Base-by-base conservation (phyloP, 2,797 vertebrate genomes). In the Psittacula derbiana region DNA sequence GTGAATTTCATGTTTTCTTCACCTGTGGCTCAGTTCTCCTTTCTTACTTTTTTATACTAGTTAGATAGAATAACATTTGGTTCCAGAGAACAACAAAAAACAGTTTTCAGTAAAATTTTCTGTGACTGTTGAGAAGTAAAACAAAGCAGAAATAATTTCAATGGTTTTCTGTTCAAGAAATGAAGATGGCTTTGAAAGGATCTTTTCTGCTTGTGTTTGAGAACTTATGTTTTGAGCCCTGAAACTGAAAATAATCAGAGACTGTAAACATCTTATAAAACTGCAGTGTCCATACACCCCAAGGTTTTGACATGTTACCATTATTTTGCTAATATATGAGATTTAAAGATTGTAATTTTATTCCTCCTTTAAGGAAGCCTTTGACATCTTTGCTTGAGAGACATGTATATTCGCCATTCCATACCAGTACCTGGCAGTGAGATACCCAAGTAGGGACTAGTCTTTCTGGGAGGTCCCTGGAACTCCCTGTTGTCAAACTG, bases 241-340 rank as follows among this genome's bases (percentile, higher is more conserved):
- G 61, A 88, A 79, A 94, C 90, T 82, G 84, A 93, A 94, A 93
- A 94, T 88, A 95, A 83, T 86, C 72, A 49, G 58, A 83, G 70
- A 70, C 38, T 81, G 87, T 93, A 96, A 97, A 92, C 92, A 93
- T 79, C 38, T 95, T 94, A 79, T 57, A 10, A 95, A 95, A 95
- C 88, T 82, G 44, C 49, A 52, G 90, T 93, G 92, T 82, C 88
- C 65, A 12, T 46, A 41, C 52, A 86, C 91, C 52, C 82, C 84
- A 64, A 73, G 85, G 80, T 94, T 96, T 95, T 73, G 33, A 85
- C 47, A 65, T 66, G 23, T 92, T 93, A 57, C 41, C 31, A 27
- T 91, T 52, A 73, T 40, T 81, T 86, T 72, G 43, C n/a, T 81
- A 80, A 52, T 16, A 28, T 41, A 17, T 8, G 17, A 55, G 43